phyloP scores from a whole-genome alignment of 2,888 invertebrate species.

The Cephus runcator region DNA sequence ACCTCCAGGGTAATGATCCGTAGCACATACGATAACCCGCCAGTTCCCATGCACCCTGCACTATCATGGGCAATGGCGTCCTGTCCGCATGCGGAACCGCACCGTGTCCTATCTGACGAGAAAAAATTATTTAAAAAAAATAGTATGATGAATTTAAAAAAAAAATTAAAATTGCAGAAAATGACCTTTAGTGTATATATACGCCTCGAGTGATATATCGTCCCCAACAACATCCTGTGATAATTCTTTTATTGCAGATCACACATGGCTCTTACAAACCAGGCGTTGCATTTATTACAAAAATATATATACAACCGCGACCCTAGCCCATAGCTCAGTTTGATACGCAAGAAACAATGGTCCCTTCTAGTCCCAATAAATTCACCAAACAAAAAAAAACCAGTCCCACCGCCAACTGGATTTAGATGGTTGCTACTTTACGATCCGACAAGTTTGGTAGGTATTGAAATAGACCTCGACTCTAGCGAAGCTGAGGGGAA shows the following conservation, averaged over 20 bases:
- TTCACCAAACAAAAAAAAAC: conserved; percentile 21
- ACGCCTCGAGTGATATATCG: not conserved
- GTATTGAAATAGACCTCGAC: conserved; percentile 55
- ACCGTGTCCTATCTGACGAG: not conserved
- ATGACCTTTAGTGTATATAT: not conserved
- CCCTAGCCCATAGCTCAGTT: not conserved
- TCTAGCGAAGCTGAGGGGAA: conserved; percentile 37
- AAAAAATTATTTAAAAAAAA: not conserved
- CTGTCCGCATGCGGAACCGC: conserved; percentile 2
- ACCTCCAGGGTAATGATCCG: conserved; percentile 64
- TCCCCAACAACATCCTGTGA: not conserved
- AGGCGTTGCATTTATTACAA: not conserved
- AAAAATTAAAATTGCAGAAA: not conserved
- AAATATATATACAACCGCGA: not conserved
- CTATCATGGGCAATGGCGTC: not conserved
- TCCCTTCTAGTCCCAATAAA: conserved; percentile 22
- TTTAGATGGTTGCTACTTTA: conserved; percentile 21
- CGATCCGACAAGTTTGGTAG: conserved; percentile 45
- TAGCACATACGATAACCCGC: conserved; percentile 62
- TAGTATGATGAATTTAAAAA: not conserved
- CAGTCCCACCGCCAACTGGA: conserved; percentile 30
- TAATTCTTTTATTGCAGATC: not conserved
- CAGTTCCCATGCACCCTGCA: conserved; percentile 13
- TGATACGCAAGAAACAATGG: conserved; percentile 25
- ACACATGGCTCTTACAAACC: not conserved